phyloP scores from a whole-genome alignment of 1,140 invertebrate species.

The Olivierus martensii region DNA sequence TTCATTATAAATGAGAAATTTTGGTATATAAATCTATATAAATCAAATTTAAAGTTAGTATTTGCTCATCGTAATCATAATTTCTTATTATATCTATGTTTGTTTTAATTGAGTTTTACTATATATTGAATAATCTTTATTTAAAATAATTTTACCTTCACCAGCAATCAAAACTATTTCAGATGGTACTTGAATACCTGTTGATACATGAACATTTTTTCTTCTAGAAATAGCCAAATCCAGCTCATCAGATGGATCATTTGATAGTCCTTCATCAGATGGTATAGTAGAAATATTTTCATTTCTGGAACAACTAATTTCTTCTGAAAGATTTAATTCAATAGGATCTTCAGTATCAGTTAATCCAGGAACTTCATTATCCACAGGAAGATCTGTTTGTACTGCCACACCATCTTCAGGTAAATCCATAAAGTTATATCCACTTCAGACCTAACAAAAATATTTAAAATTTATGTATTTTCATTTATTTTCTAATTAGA shows the following conservation, averaged over 20 bases:
- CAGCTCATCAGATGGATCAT: conserved; percentile 3
- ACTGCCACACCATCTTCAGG: conserved; percentile 9
- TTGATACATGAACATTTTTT: conserved; percentile 8
- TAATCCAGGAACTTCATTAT: conserved; percentile 1
- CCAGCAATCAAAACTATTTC: conserved; percentile 13
- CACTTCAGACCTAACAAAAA: neutral
- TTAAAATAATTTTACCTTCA: conserved; percentile 2
- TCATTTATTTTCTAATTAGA: too few species aligned
- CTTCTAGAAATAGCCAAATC: conserved; percentile 7
- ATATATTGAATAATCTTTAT: too few species aligned
- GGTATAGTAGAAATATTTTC: too few species aligned
- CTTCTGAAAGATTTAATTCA: conserved; percentile 8
- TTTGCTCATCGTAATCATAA: too few species aligned
- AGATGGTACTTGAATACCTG: conserved; percentile 10
- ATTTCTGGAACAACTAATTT: conserved; percentile 2
- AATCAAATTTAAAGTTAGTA: too few species aligned
- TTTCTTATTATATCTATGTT: too few species aligned
- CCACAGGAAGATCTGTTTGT: conserved; percentile 5
- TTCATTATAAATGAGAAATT: too few species aligned
- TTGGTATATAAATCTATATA: too few species aligned
- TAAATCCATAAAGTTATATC: conserved; percentile 12
- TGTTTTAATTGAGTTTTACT: too few species aligned
- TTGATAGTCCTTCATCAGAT: conserved; percentile 1
- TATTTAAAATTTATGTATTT: too few species aligned
- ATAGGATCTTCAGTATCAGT: conserved; percentile 5